phyloP scores from a whole-genome alignment of 2,113 vertebrate genomes.

The Panthera tigris region DNA sequence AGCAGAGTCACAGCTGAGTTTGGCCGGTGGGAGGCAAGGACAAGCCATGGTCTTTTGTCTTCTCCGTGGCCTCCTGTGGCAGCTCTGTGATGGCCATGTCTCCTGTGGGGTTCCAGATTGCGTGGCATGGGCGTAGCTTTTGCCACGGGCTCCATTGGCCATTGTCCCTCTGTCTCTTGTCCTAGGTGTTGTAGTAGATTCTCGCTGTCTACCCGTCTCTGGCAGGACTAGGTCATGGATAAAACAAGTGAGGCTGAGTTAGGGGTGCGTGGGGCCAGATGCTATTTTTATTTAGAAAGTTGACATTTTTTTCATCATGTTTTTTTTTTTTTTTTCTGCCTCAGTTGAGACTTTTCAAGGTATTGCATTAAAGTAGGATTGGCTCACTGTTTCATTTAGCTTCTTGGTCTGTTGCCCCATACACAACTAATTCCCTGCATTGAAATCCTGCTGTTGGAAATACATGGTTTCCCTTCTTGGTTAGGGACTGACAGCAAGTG shows the following conservation, averaged over 20 bases:
- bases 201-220: background rate
- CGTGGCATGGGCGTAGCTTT: background rate
- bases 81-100: fast-evolving
- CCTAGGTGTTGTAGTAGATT: background rate
- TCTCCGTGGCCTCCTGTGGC: background rate
- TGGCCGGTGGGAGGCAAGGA: background rate
- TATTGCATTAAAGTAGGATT: background rate
- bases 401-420: background rate
- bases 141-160: background rate
- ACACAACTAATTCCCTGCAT: background rate
- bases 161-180: background rate
- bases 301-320: background rate
- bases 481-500: background rate
- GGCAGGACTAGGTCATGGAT: background rate
- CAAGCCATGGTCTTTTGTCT: background rate
- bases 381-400: background rate
- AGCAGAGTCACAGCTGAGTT: background rate
- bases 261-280: background rate
- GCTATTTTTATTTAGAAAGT: background rate
- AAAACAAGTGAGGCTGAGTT: background rate
- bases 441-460: background rate
- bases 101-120: background rate
- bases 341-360: background rate
- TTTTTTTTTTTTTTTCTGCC: background rate
- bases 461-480: background rate